Conservation (phyloP, 2,113 vertebrate species). For the Lamprologus ornatipinnis region DNA sequence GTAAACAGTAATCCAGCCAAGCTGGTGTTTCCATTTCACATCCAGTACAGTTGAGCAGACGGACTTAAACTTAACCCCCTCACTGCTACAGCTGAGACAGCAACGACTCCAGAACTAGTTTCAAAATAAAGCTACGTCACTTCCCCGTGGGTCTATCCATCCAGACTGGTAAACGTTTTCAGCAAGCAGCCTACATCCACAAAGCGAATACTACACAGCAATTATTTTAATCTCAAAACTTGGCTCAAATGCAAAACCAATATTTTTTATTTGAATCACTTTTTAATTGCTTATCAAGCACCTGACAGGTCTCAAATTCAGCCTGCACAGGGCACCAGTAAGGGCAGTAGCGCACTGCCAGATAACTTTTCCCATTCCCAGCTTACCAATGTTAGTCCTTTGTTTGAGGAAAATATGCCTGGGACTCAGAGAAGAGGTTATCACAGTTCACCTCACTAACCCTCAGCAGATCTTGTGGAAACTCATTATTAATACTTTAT, state of each 20-base stretch:
- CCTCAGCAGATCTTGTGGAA: background rate
- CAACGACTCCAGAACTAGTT: background rate
- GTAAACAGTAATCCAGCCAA: slow-evolving; percentile 63
- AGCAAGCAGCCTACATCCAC: background rate
- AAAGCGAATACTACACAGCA: background rate
- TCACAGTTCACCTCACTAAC: background rate
- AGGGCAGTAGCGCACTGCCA: background rate
- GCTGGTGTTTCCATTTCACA: slow-evolving; percentile 54
- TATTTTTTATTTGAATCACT: background rate
- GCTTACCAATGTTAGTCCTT: background rate
- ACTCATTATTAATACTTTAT: background rate
- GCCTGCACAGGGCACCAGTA: background rate
- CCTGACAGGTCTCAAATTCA: slow-evolving; percentile 14
- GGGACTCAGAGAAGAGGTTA: background rate
- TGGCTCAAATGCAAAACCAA: background rate
- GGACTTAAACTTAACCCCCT: slow-evolving; percentile 34
- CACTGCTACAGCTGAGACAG: background rate
- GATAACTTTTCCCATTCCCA: background rate
- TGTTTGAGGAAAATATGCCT: background rate
- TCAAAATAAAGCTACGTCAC: background rate
- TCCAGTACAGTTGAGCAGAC: slow-evolving; percentile 16
- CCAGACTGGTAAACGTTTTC: background rate
- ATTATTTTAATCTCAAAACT: background rate
- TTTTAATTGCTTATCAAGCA: background rate
- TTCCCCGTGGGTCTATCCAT: background rate